These are phyloP conservation scores for Engystomops pustulosus DNA, from an alignment of 2,113 vertebrate genomes.

Conservation along the genomic window DNA sequence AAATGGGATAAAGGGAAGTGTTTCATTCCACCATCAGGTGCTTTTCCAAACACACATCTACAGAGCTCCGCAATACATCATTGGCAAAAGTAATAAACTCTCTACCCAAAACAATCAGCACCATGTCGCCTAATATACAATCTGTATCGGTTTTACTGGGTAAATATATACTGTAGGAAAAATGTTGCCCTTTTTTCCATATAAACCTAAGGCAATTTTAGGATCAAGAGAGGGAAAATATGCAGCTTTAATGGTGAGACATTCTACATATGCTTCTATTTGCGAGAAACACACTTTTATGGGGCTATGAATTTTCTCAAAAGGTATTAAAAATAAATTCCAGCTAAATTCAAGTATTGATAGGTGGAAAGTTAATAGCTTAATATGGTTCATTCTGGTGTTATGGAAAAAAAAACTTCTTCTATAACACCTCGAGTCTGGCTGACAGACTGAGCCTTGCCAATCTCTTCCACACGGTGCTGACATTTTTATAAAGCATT, in stretches of 20 bases:
- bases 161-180: not conserved
- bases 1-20: not conserved
- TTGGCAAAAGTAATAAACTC: conserved; percentile 9
- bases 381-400: conserved; percentile 58
- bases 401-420: conserved; percentile 58
- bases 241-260: conserved; percentile 26
- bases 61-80: not conserved
- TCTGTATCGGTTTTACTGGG: not conserved
- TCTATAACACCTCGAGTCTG: conserved; percentile 56
- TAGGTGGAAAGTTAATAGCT: conserved; percentile 59
- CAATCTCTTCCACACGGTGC: conserved; percentile 40
- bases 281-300: conserved; percentile 42
- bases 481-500: conserved; percentile 44
- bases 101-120: not conserved
- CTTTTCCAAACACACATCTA: conserved; percentile 28
- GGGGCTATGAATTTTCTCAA: conserved; percentile 39
- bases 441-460: conserved; percentile 48
- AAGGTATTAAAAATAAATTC: conserved; percentile 43
- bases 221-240: conserved; percentile 13
- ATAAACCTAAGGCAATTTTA: conserved; percentile 36
- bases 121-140: not conserved
- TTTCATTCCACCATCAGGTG: conserved; percentile 14
- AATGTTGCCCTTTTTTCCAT: conserved; percentile 27
- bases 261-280: conserved; percentile 17
- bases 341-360: conserved; percentile 39